Percentiles rank a stretch among this genome's conserved stretches.
Evolutionary conservation across 92 coral and sea anemone species (phyloP).

Genomic region (Heteractis magnifica): DNA sequence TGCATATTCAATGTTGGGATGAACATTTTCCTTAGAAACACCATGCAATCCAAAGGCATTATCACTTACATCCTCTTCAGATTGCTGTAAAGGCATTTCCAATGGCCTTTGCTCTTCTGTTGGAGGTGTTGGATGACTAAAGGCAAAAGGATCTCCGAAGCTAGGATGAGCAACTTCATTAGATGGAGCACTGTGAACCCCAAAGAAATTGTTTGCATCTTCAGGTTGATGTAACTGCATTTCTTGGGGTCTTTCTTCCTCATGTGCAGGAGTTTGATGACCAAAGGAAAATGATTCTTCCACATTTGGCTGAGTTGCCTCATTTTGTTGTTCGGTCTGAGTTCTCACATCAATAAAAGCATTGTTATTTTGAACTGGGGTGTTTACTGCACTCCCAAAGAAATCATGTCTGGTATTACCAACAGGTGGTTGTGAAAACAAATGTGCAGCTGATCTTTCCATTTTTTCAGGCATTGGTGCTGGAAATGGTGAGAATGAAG

Average conservation of each 20-base stretch:
- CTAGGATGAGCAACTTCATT: background rate
- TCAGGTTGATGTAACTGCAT: background rate
- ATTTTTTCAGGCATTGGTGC: conserved; percentile 1
- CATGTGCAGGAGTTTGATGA: background rate
- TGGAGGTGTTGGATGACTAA: background rate
- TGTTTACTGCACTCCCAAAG: conserved; percentile 1
- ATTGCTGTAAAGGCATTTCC: background rate
- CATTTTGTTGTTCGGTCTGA: background rate
- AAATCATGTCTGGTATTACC: background rate
- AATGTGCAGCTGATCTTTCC: conserved; percentile 1
- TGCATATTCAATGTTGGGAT: background rate
- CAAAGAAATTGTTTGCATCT: background rate
- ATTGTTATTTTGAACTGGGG: background rate
- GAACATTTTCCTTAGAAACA: background rate
- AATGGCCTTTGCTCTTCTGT: background rate
- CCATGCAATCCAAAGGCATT: background rate
- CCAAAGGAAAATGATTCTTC: background rate
- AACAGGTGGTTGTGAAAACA: background rate
- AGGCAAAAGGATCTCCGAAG: background rate
- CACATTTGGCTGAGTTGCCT: background rate
- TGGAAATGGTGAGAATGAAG: background rate
- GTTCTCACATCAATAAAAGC: background rate
- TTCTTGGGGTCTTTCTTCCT: background rate
- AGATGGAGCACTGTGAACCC: background rate
- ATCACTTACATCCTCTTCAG: background rate